Evolutionary conservation across 2,888 invertebrate species (phyloP).

Genomic region (Mechanitis messenoides): DNA sequence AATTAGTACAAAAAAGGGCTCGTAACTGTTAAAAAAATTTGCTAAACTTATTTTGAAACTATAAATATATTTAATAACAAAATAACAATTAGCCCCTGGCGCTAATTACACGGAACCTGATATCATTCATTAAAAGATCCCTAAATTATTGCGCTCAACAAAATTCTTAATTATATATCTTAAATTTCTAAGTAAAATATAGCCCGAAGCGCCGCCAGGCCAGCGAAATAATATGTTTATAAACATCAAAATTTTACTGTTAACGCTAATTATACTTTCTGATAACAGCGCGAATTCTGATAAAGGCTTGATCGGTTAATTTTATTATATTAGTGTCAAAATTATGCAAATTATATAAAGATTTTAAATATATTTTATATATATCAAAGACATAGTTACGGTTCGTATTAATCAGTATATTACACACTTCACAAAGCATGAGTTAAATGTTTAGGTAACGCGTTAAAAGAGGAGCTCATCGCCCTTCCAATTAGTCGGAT

Average conservation of each 20-base stretch:
- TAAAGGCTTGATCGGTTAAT: conserved; percentile 41
- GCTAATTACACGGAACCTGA: conserved; percentile 73
- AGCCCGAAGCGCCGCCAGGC: conserved; percentile 60
- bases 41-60: background rate
- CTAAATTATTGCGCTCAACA: conserved; percentile 72
- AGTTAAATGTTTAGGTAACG: conserved; percentile 69
- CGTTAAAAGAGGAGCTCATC: conserved; percentile 67
- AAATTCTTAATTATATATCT: conserved; percentile 77
- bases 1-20: too few relatives aligned
- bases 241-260: conserved; percentile 68
- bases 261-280: conserved; percentile 61
- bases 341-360: conserved; percentile 20
- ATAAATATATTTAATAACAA: conserved; percentile 50
- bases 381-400: conserved; percentile 8
- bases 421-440: conserved; percentile 68
- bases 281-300: conserved; percentile 40
- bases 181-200: conserved; percentile 75
- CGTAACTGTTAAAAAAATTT: too few relatives aligned
- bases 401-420: conserved; percentile 40
- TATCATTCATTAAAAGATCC: conserved; percentile 73
- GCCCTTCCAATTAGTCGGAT: conserved; percentile 72
- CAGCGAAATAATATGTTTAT: conserved; percentile 75
- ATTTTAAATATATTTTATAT: conserved; percentile 13
- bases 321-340: conserved; percentile 28
- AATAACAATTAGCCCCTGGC: conserved; percentile 62